These are phyloP conservation scores for Cyclophora punctaria DNA, from an alignment of 2,888 invertebrate genomes.

Conservation along the genomic window DNA sequence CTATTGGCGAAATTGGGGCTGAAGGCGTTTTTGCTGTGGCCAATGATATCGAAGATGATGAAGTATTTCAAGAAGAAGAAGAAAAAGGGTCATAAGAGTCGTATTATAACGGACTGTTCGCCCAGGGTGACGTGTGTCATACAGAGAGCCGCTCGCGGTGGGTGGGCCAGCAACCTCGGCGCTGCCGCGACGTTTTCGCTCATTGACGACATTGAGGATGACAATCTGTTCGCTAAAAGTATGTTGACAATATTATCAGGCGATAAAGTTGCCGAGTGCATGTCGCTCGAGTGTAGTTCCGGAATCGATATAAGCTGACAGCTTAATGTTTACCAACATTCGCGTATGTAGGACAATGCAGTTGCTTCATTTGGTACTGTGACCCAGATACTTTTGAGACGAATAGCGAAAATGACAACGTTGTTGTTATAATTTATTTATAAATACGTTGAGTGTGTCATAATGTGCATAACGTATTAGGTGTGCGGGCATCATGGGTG, in stretches of 20 bases:
- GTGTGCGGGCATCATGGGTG: slow-evolving; percentile 33
- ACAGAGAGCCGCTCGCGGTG: slow-evolving; percentile 40
- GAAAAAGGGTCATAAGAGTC: slow-evolving; percentile 49
- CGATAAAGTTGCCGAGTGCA: slow-evolving; percentile 64
- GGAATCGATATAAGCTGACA: slow-evolving; percentile 66
- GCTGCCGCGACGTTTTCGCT: slow-evolving; percentile 57
- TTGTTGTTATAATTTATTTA: slow-evolving; percentile 35
- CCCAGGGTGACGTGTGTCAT: slow-evolving; percentile 60
- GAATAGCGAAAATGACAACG: slow-evolving; percentile 25
- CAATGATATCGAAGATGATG: slow-evolving; percentile 60
- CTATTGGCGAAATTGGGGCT: slow-evolving; percentile 57
- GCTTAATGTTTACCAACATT: slow-evolving; percentile 40
- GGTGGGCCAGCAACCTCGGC: slow-evolving; percentile 56
- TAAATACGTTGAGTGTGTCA: slow-evolving; percentile 18
- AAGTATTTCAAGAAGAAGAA: slow-evolving; percentile 64
- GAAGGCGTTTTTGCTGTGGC: slow-evolving; percentile 62
- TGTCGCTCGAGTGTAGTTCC: slow-evolving; percentile 64
- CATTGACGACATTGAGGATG: slow-evolving; percentile 58
- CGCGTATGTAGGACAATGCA: slow-evolving; percentile 40
- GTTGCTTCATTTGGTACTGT: slow-evolving; percentile 26
- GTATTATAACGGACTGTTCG: slow-evolving; percentile 57
- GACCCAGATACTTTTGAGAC: slow-evolving; percentile 33
- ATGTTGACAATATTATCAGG: slow-evolving; percentile 58
- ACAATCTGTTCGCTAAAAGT: slow-evolving; percentile 52
- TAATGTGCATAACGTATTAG: slow-evolving; percentile 18